phyloP scores from a whole-genome alignment of 2,888 invertebrate species.

The Phyto melanocephala region DNA sequence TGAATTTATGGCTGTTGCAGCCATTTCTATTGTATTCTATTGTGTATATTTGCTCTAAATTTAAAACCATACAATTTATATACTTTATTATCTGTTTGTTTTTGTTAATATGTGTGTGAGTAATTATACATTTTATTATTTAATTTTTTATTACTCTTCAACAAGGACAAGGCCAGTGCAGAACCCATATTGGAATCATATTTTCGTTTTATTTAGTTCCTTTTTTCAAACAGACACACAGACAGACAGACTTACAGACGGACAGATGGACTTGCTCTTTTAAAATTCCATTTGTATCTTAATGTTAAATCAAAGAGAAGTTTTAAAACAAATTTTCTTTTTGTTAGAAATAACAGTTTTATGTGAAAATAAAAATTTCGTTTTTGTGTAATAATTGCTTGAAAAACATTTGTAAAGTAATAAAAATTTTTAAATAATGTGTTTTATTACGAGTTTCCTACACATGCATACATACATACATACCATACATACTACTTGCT shows the following conservation, averaged over 20 bases:
- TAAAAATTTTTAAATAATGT: slow-evolving; percentile 47
- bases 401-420: slow-evolving; percentile 59
- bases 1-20: slow-evolving; percentile 17
- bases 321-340: slow-evolving; percentile 15
- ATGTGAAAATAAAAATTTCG: slow-evolving; percentile 52
- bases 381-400: slow-evolving; percentile 54
- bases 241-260: too few relatives aligned
- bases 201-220: background rate
- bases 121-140: slow-evolving; percentile 53
- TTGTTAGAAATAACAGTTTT: slow-evolving; percentile 24
- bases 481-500: too few relatives aligned
- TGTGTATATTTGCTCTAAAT: slow-evolving; percentile 71
- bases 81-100: slow-evolving; percentile 37
- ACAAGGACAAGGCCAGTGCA: slow-evolving; percentile 53
- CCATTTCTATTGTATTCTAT: slow-evolving; percentile 3
- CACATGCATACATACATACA: too few relatives aligned
- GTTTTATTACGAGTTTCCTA: slow-evolving; percentile 27
- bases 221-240: background rate
- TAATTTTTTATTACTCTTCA: slow-evolving; percentile 36
- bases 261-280: too few relatives aligned
- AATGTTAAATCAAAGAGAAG: slow-evolving; percentile 29
- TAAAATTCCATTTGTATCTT: slow-evolving; percentile 11
- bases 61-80: slow-evolving; percentile 73
- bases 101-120: background rate
- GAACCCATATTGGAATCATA: slow-evolving; percentile 23